Conservation (phyloP, 2,888 invertebrate genomes). For the Drosophila pseudotalamancana region DNA sequence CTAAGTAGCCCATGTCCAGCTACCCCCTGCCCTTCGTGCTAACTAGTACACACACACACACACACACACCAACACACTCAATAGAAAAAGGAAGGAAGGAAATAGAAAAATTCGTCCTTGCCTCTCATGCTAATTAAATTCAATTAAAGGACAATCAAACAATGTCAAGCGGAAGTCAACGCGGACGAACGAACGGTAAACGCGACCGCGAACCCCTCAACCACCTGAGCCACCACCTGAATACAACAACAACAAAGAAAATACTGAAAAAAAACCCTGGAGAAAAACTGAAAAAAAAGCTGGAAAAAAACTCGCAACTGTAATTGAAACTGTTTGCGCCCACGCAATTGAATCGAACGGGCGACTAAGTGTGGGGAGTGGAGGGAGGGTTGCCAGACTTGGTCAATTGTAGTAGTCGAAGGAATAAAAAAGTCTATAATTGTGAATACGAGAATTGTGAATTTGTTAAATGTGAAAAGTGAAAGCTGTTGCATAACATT, state of each 20-base stretch:
- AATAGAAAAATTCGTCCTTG: conserved; percentile 55
- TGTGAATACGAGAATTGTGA: conserved; percentile 25
- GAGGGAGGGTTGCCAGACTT: conserved; percentile 4
- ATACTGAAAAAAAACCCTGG: neutral
- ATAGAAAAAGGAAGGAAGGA: conserved; percentile 7
- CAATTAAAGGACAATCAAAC: conserved; percentile 84
- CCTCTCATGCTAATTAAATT: conserved; percentile 83
- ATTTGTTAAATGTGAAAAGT: conserved; percentile 68
- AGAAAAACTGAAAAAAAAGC: neutral
- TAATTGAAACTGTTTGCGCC: conserved; percentile 43
- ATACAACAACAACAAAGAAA: neutral
- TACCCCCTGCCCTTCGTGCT: neutral
- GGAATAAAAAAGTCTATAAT: conserved; percentile 7
- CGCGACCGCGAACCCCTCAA: conserved; percentile 35
- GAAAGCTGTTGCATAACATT: conserved; percentile 75
- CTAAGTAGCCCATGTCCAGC: conserved; percentile 40
- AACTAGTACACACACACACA: conserved; percentile 12
- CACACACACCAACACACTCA: conserved; percentile 18
- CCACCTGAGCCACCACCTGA: conserved; percentile 22
- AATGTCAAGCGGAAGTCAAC: conserved; percentile 82
- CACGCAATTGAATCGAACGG: conserved; percentile 25
- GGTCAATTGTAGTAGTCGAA: conserved; percentile 9
- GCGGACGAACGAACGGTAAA: conserved; percentile 44
- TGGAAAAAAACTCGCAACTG: conserved; percentile 4
- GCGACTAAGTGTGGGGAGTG: too few species aligned